Percentiles rank a stretch among this genome's conserved stretches.
phyloP scores from a whole-genome alignment of 2,113 vertebrate genomes.

The Caretta caretta region DNA sequence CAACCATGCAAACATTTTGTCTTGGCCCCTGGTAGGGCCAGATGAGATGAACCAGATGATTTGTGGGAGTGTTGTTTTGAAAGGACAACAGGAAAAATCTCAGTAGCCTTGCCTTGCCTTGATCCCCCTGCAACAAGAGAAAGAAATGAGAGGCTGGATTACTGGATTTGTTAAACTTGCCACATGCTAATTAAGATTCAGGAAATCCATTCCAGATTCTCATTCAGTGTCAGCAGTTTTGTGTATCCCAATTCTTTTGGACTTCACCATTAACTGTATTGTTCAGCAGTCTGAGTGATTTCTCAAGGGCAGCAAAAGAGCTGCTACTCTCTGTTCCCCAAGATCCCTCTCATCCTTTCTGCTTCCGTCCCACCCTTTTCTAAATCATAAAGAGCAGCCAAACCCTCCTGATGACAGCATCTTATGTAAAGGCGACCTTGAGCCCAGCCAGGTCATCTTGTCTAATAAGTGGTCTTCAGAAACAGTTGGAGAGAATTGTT shows the following conservation, averaged over 20 bases:
- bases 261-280: constrained; percentile 11
- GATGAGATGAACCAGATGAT: neutral
- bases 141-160: neutral
- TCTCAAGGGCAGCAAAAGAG: constrained; percentile 44
- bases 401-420: constrained; percentile 23
- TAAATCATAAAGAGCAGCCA: constrained; percentile 11
- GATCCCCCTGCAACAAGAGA: neutral
- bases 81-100: neutral
- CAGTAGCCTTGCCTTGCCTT: neutral
- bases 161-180: neutral
- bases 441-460: constrained; percentile 32
- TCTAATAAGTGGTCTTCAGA: constrained; percentile 27
- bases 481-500: constrained; percentile 37
- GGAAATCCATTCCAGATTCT: neutral
- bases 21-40: neutral
- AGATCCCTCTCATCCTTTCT: constrained; percentile 46
- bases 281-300: neutral
- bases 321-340: constrained; percentile 44
- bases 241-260: constrained; percentile 21
- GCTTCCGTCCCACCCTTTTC: neutral
- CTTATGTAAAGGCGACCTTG: neutral
- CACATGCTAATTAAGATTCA: neutral
- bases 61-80: neutral
- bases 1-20: neutral
- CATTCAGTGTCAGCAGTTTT: accelerated